These are phyloP conservation scores for Botia almorhae DNA, from an alignment of 2,797 vertebrate genomes.

Conservation along the genomic window DNA sequence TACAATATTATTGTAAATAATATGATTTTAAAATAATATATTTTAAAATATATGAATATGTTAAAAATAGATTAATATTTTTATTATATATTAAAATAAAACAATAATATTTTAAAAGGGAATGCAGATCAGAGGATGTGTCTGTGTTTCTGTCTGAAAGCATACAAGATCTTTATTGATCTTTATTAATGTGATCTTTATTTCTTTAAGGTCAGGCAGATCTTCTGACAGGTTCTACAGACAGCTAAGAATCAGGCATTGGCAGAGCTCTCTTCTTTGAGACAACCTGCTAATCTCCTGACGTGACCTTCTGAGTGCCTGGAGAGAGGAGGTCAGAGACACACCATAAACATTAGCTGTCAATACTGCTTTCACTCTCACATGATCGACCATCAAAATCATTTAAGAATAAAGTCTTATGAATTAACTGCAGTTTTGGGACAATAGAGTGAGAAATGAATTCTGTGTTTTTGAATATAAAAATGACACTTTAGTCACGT, in stretches of 20 bases:
- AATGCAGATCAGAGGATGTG: too few relatives aligned
- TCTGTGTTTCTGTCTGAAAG: not conserved
- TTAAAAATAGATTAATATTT: too few relatives aligned
- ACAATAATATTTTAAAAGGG: too few relatives aligned
- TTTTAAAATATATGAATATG: too few relatives aligned
- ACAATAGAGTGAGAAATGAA: not conserved
- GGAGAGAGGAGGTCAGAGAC: slow-evolving; percentile 53
- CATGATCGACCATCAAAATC: not conserved
- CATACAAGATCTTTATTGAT: too few relatives aligned
- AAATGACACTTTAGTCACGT: not conserved
- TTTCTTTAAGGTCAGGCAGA: not conserved
- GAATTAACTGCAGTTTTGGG: slow-evolving; percentile 4
- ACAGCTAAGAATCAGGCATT: not conserved
- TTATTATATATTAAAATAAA: not conserved
- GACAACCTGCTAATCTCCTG: not conserved
- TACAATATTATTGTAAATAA: too few relatives aligned
- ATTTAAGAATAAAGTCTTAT: not conserved
- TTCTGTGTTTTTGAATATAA: not conserved
- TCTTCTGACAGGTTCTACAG: not conserved
- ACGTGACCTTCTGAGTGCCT: slow-evolving; percentile 41
- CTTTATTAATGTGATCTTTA: not conserved
- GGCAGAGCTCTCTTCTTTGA: not conserved
- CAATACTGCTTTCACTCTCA: slow-evolving; percentile 13
- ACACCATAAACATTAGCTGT: slow-evolving; percentile 5
- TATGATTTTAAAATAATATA: too few relatives aligned